Base-by-base conservation (phyloP, 2,888 invertebrate genomes). In the Netelia inedita region DNA sequence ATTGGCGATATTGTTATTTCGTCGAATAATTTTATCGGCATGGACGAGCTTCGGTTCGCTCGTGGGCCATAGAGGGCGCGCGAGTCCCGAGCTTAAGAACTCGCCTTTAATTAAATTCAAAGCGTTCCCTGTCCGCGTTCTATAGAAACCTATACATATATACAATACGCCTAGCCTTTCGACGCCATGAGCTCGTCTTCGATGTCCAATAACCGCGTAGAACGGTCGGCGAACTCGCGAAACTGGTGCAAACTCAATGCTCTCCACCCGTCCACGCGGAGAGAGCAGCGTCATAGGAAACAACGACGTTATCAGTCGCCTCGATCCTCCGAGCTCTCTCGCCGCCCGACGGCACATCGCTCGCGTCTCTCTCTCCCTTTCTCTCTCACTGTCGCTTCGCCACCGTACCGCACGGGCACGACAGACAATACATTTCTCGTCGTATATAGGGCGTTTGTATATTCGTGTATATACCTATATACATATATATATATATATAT, bases 211-310 rank as follows among this genome's bases (percentile, higher is more conserved):
- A 91, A 90, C 89, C 88, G 85, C 69, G 73, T 55, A 57, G 72
- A 28, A 28, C 87, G 83, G 73, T 83, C 82, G 85, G 80, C 75
- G 80, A 89, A 89, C 89, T 84, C 87, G 82, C 59, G 82, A 86
- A 90, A 90, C 90, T 91, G 86, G 90, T 76, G 86, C 91, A 90
- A 91, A 91, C 91, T 91, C 87, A 21, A 10, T 72, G 41, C 35
- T 28, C 28, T 46, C 78, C 28, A 21, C 69, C 50, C 66, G 28
- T 66, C 61, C 61, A 21, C 23, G 59, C 43, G 57, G n/a, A 23
- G 50, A 68, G 28, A 28, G 28, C 28, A 28, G 28, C 57, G 55
- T 23, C 65, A 43, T 16, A 71, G 73, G 65, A 71, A 68, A 75
- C 79, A 84, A 85, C 81, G 82, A 84, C 85, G 84, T 84, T 87